Percentiles rank a stretch among this genome's conserved stretches.
Conservation (phyloP, 1,140 invertebrate genomes). For the Coenobita brevimanus region DNA sequence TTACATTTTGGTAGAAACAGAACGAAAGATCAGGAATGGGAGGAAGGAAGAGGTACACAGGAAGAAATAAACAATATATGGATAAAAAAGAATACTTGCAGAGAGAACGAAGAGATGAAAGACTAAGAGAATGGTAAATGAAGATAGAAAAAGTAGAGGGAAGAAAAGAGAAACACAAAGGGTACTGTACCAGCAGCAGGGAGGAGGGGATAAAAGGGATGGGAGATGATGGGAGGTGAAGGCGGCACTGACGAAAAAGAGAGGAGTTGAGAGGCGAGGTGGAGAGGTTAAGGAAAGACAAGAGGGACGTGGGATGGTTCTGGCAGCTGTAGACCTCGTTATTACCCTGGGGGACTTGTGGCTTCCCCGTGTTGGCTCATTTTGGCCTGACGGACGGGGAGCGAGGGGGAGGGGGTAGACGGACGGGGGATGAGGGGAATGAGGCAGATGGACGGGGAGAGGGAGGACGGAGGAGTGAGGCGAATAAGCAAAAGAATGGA, state of each 20-base stretch:
- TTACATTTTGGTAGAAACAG: background rate
- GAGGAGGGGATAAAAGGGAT: background rate
- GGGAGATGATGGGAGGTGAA: background rate
- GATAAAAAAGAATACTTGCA: background rate
- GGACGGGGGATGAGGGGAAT: background rate
- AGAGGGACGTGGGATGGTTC: too few species aligned
- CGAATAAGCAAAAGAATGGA: background rate
- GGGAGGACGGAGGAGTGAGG: too few species aligned
- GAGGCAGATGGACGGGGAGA: background rate
- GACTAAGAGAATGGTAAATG: background rate
- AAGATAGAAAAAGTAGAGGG: background rate
- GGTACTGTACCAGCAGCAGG: background rate
- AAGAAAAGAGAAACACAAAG: background rate
- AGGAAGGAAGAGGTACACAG: background rate
- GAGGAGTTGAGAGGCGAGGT: too few species aligned
- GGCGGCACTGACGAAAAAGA: too few species aligned
- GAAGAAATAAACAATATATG: background rate
- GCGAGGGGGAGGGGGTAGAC: too few species aligned
- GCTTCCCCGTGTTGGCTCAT: too few species aligned
- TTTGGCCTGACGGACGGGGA: too few species aligned
- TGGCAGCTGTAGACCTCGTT: too few species aligned
- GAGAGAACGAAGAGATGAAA: background rate
- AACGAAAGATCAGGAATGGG: background rate
- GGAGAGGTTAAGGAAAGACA: too few species aligned
- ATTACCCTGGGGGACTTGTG: too few species aligned